phyloP scores from a whole-genome alignment of 2,113 vertebrate genomes.

The Solenodon paradoxus region DNA sequence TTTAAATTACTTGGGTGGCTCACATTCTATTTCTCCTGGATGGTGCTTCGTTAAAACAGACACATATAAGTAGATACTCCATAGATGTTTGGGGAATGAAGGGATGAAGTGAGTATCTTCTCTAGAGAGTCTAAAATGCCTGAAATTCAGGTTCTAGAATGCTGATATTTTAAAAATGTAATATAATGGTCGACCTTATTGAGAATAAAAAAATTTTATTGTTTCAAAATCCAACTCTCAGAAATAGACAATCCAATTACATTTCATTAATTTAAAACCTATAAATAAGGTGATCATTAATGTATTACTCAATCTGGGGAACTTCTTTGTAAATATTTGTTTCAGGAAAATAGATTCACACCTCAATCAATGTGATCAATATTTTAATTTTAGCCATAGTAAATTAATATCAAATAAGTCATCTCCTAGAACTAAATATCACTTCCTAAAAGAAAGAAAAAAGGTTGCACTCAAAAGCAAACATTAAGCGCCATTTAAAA shows the following conservation, averaged over 20 bases:
- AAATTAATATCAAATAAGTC: not conserved
- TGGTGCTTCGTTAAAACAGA: not conserved
- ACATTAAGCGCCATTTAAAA: not conserved
- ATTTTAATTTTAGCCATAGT: not conserved
- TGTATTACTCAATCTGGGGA: too few relatives aligned
- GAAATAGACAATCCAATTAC: too few relatives aligned
- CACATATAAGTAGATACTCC: not conserved
- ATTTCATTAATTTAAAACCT: too few relatives aligned
- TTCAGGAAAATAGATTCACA: too few relatives aligned
- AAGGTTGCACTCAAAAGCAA: not conserved
- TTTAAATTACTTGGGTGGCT: not conserved
- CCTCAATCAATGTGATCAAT: too few relatives aligned
- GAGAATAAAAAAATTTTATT: too few relatives aligned
- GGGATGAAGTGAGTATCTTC: not conserved
- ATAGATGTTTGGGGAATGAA: not conserved
- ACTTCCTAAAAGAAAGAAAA: not conserved
- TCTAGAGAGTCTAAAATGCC: not conserved
- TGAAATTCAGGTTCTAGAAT: not conserved
- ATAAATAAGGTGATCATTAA: too few relatives aligned
- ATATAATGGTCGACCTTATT: too few relatives aligned
- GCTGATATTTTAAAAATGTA: not conserved
- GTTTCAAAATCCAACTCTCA: too few relatives aligned
- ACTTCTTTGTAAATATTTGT: too few relatives aligned
- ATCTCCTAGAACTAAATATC: not conserved
- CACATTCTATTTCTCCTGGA: not conserved